phyloP scores from a whole-genome alignment of 2,888 invertebrate genomes.

The Agrotis exclamationis region DNA sequence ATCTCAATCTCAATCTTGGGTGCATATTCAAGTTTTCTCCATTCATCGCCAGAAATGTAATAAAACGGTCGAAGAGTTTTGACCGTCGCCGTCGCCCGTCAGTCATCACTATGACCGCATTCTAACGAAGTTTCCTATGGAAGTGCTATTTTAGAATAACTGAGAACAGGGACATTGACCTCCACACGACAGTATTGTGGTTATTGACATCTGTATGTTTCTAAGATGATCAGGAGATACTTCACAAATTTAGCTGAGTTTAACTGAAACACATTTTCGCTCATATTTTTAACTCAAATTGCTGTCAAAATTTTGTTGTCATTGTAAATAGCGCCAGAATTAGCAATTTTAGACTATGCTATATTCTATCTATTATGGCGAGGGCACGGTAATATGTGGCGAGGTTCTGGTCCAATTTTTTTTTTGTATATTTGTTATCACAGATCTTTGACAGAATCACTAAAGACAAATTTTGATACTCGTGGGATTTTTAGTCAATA shows the following conservation, averaged over 20 bases:
- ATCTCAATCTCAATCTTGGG: too few relatives aligned
- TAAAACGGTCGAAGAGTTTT: slow-evolving; percentile 47
- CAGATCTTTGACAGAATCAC: too few relatives aligned
- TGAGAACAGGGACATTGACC: slow-evolving; percentile 73
- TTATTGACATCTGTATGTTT: slow-evolving; percentile 46
- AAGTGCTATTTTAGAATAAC: slow-evolving; percentile 63
- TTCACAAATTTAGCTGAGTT: background rate
- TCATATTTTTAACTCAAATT: background rate
- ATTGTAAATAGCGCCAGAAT: too few relatives aligned
- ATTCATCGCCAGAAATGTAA: slow-evolving; percentile 44
- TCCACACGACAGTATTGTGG: slow-evolving; percentile 50
- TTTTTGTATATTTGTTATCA: too few relatives aligned
- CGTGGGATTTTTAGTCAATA: too few relatives aligned
- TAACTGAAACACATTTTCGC: background rate
- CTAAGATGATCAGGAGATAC: background rate
- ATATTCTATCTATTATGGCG: too few relatives aligned
- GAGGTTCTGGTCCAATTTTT: too few relatives aligned
- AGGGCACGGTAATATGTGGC: too few relatives aligned
- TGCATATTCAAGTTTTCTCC: slow-evolving; percentile 30
- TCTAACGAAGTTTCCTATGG: slow-evolving; percentile 64
- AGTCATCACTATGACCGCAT: slow-evolving; percentile 69
- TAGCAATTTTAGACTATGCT: too few relatives aligned
- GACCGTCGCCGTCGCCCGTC: slow-evolving; percentile 51
- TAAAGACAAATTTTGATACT: too few relatives aligned
- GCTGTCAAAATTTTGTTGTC: too few relatives aligned